Percentiles rank a stretch among this genome's conserved stretches.
These are phyloP conservation scores for Xanthostigma xanthostigma DNA, from an alignment of 2,888 invertebrate genomes.

Conservation along the genomic window DNA sequence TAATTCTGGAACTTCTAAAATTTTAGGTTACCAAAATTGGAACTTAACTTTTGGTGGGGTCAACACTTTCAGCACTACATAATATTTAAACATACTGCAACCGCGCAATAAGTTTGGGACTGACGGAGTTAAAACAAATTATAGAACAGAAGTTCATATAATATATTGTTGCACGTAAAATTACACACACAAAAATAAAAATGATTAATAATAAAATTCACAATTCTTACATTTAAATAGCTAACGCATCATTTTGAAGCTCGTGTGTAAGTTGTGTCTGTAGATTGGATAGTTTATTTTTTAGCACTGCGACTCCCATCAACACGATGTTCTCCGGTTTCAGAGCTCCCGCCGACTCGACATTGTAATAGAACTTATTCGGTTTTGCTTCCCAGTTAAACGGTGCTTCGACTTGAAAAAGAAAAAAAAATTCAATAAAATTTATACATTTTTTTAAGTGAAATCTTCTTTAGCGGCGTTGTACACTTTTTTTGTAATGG, in stretches of 20 bases:
- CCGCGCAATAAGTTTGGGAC: too few species aligned
- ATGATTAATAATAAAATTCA: conserved; percentile 23
- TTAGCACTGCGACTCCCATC: conserved; percentile 84
- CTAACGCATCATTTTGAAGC: conserved; percentile 68
- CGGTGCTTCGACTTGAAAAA: conserved; percentile 60
- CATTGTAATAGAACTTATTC: conserved; percentile 93
- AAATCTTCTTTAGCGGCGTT: too few species aligned
- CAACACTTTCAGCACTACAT: too few species aligned
- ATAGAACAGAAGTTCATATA: too few species aligned
- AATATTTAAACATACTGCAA: too few species aligned
- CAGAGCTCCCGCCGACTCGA: conserved; percentile 88
- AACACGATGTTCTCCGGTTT: conserved; percentile 94
- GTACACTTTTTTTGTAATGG: too few species aligned
- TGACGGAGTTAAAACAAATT: too few species aligned
- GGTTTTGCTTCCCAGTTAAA: conserved; percentile 92
- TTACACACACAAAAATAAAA: conserved; percentile 8
- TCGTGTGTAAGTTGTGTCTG: conserved; percentile 86
- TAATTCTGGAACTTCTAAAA: too few species aligned
- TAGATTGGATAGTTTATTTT: conserved; percentile 88
- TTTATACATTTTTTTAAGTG: neutral
- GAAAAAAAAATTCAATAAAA: neutral
- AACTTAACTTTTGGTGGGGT: too few species aligned
- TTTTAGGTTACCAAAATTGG: too few species aligned
- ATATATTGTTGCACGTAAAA: conserved; percentile 4
- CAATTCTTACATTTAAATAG: conserved; percentile 31